phyloP scores from a whole-genome alignment of 2,113 vertebrate genomes.

The Mionectes macconnelli region DNA sequence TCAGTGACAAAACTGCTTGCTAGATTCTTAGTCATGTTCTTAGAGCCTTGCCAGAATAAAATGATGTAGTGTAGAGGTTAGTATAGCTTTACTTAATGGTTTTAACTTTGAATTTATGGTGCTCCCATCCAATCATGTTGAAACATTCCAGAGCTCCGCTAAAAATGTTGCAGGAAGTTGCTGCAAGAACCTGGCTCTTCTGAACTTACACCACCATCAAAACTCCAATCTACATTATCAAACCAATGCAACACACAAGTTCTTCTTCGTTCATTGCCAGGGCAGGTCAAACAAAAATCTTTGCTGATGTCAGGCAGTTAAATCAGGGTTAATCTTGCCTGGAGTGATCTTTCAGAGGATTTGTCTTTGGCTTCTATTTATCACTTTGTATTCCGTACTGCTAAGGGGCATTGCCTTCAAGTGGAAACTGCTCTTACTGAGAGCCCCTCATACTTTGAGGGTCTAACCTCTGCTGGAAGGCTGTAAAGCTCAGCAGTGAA shows the following conservation, averaged over 20 bases:
- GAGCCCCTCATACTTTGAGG: not conserved
- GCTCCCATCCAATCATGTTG: not conserved
- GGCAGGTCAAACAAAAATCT: not conserved
- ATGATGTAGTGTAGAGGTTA: not conserved
- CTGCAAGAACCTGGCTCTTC: not conserved
- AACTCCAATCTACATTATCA: not conserved
- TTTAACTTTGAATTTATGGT: not conserved
- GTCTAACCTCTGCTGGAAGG: not conserved
- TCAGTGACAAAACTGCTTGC: not conserved
- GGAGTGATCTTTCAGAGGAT: not conserved
- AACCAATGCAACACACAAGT: not conserved
- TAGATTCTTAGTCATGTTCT: not conserved
- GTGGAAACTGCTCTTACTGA: not conserved
- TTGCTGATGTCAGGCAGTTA: not conserved
- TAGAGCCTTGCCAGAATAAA: not conserved
- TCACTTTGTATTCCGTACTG: not conserved
- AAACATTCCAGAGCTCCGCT: not conserved
- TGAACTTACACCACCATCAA: not conserved
- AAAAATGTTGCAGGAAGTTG: not conserved
- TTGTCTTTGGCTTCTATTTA: not conserved
- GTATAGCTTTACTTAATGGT: not conserved
- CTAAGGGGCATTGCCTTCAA: not conserved
- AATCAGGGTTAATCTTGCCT: not conserved
- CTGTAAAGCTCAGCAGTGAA: not conserved
- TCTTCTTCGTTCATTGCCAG: not conserved